Base-by-base conservation (phyloP, 2,888 invertebrate species). In the Polia nebulosa region DNA sequence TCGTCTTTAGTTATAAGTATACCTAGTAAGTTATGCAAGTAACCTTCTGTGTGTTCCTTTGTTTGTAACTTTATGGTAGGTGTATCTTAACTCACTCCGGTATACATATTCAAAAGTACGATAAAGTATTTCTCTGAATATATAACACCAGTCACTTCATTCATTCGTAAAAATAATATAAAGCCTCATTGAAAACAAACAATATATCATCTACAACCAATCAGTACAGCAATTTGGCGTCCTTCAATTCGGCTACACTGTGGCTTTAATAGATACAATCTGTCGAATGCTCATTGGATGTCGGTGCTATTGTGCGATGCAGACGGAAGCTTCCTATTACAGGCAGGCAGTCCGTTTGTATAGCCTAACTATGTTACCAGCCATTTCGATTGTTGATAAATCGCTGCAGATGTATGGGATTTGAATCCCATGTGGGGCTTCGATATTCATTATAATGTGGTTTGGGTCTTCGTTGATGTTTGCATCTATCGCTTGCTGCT, bases 321-420 rank as follows among this genome's bases (percentile, higher is more conserved):
- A 71, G 76, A 80, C 73, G 78, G 76, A 82, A 82, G 81, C 81
- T 68, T 83, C 78, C 76, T 78, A 82, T 84, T 83, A 87, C 85
- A 85, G 87, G 75, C 73, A 79, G 81, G 80, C 81, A 83, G 82
- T 84, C 82, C 84, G 86, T 85, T 84, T 88, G 86, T 87, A 83
- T 84, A 77, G 68, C 59, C 80, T 83, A 82, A 85, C 80, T 84
- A 60, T 73, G 65, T 80, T 72, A 80, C 73, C 49, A 51, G 49
- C 78, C 64, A 61, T 77, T 81, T 58, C 77, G 49, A 77, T 77
- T 77, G 77, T 77, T 81, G 81, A 77, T 76, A 62, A 80, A 71
- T 64, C 47, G 61, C 9, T 64, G 74, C 45, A 67, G 47, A 56
- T 78, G 51, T 60, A 72, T 61, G 41, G 60, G 60, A 81, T 47